These are phyloP conservation scores for Leptocoma aspasia DNA, from an alignment of 2,113 vertebrate genomes.

Conservation along the genomic window DNA sequence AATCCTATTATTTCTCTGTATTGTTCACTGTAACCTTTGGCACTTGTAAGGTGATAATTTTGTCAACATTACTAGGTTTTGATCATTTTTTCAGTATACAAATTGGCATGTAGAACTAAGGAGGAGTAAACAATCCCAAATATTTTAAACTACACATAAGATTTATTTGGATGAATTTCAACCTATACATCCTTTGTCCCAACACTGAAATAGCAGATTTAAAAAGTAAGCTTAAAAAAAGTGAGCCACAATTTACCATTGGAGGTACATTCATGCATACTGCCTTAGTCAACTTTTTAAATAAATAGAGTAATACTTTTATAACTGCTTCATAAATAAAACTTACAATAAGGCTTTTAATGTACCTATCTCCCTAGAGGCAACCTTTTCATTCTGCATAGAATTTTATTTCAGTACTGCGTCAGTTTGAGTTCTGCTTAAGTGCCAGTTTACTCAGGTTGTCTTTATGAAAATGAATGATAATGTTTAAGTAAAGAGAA, in stretches of 20 bases:
- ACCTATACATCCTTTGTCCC: not conserved
- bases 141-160: not conserved
- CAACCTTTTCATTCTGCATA: not conserved
- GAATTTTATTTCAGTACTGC: not conserved
- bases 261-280: not conserved
- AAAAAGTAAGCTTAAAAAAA: not conserved
- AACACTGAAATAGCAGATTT: not conserved
- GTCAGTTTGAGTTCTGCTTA: not conserved
- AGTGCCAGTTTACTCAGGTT: not conserved
- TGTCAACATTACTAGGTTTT: not conserved
- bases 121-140: not conserved
- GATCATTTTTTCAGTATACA: not conserved
- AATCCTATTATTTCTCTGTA: not conserved
- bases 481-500: not conserved
- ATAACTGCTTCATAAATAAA: not conserved
- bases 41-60: not conserved
- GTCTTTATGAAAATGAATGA: not conserved
- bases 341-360: not conserved
- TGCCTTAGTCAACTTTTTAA: not conserved
- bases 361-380: not conserved
- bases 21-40: not conserved
- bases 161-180: not conserved
- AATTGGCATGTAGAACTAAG: not conserved
- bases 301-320: not conserved
- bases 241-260: not conserved